phyloP scores from a whole-genome alignment of 2,888 invertebrate species.

The Andrena minutula region DNA sequence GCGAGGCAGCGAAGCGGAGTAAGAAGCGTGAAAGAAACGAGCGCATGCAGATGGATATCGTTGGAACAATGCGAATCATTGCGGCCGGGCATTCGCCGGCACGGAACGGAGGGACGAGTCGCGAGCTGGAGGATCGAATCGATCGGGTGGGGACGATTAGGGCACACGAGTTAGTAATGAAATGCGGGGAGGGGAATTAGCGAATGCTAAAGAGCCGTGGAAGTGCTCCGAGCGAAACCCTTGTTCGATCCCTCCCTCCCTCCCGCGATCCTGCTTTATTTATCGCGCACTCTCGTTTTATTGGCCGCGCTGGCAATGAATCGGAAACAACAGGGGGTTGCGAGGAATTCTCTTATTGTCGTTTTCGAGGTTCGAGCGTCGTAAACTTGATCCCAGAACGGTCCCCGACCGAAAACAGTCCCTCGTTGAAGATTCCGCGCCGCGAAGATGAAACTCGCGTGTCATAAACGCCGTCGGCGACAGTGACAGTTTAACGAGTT shows the following conservation, averaged over 20 bases:
- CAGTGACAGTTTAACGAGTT: background rate
- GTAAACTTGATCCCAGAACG: background rate
- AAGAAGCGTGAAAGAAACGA: background rate
- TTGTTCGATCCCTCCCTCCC: slow-evolving; percentile 14
- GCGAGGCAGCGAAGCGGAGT: background rate
- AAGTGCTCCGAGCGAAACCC: slow-evolving; percentile 42
- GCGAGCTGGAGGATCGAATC: slow-evolving; percentile 53
- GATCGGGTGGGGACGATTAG: slow-evolving; percentile 64
- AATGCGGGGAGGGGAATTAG: slow-evolving; percentile 69
- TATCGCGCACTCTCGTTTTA: slow-evolving; percentile 69
- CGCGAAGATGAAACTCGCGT: background rate
- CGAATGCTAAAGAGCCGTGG: slow-evolving; percentile 73
- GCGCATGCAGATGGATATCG: slow-evolving; percentile 13
- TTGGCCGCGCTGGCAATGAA: slow-evolving; percentile 57
- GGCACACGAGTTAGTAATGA: slow-evolving; percentile 61
- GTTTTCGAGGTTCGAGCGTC: slow-evolving; percentile 29
- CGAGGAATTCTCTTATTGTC: slow-evolving; percentile 60
- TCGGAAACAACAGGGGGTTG: slow-evolving; percentile 36
- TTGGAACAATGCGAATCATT: slow-evolving; percentile 19
- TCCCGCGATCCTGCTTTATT: slow-evolving; percentile 61
- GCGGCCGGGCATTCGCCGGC: background rate
- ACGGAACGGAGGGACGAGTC: slow-evolving; percentile 30
- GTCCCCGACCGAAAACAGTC: background rate
- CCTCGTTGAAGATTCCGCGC: background rate
- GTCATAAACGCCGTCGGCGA: background rate